These are phyloP conservation scores for Mesoclemmys tuberculata DNA, from an alignment of 2,113 vertebrate genomes.

Conservation along the genomic window DNA sequence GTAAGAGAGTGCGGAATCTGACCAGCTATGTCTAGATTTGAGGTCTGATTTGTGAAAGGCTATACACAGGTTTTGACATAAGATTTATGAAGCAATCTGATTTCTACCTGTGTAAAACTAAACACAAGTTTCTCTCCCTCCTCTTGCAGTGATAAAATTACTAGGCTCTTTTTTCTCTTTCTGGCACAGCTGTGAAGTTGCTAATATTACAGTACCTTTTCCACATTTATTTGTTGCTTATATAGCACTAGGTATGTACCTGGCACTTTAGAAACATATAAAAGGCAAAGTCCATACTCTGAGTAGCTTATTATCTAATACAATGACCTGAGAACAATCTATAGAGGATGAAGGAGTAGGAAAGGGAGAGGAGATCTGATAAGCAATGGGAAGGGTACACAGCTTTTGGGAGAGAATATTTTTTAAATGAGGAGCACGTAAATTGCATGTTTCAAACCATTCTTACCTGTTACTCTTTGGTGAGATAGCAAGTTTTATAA, in stretches of 20 bases:
- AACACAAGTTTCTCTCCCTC: no score
- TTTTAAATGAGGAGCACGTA: neutral
- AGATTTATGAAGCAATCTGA: no score
- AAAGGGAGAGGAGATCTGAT: neutral
- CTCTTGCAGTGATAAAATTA: no score
- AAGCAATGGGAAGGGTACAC: neutral
- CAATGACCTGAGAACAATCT: neutral
- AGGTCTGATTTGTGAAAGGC: no score
- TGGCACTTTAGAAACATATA: neutral
- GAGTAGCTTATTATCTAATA: neutral
- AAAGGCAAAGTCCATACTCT: neutral
- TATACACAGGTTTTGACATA: no score
- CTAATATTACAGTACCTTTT: no score
- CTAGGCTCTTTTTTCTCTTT: no score
- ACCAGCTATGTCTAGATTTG: no score
- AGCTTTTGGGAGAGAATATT: accelerated
- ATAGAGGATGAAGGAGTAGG: neutral
- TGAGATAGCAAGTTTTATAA: neutral
- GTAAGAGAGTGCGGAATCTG: no score
- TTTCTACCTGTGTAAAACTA: no score
- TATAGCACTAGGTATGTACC: neutral
- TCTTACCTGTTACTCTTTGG: neutral
- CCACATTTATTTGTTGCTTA: neutral
- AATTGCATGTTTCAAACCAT: neutral
- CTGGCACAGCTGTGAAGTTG: no score